Evolutionary conservation across 2,888 invertebrate genomes (phyloP).

Genomic region (Drosophila yooni): DNA sequence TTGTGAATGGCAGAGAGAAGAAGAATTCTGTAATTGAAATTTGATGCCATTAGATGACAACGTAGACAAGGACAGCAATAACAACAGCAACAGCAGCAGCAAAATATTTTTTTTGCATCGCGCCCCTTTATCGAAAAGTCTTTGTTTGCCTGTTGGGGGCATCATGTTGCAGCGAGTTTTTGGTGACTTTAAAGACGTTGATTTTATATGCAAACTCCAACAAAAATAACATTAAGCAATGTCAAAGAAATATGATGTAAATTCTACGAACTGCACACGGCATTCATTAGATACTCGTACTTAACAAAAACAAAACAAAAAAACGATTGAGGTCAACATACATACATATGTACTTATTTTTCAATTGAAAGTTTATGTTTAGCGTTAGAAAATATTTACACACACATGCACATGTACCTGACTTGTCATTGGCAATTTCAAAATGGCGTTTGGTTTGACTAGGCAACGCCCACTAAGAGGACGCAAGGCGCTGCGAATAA

Average conservation of each 20-base stretch:
- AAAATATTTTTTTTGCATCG: conserved; percentile 37
- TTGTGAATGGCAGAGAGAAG: conserved; percentile 48
- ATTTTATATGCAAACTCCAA: conserved; percentile 53
- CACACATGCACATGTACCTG: not conserved
- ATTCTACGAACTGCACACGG: conserved; percentile 64
- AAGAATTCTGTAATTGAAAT: conserved; percentile 83
- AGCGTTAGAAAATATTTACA: conserved; percentile 39
- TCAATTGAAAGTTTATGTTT: conserved; percentile 39
- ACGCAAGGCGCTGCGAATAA: conserved; percentile 61
- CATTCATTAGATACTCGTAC: conserved; percentile 64
- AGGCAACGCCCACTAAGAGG: conserved; percentile 61
- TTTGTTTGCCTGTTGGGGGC: conserved; percentile 34
- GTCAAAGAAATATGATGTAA: conserved; percentile 72
- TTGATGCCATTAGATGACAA: conserved; percentile 81
- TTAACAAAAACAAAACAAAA: conserved; percentile 1
- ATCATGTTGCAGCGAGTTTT: conserved; percentile 66
- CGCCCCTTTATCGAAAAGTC: conserved; percentile 38
- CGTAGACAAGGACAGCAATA: conserved; percentile 35
- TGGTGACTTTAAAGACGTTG: conserved; percentile 54
- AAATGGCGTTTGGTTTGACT: conserved; percentile 74
- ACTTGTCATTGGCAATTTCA: conserved; percentile 48
- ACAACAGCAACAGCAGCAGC: conserved; percentile 39
- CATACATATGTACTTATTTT: conserved; percentile 13
- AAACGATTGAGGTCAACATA: conserved; percentile 63
- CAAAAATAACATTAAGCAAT: conserved; percentile 59